Percentiles rank a stretch among this genome's conserved stretches.
Evolutionary conservation across 2,888 invertebrate species (phyloP).

Genomic region (Pandemis heparana): DNA sequence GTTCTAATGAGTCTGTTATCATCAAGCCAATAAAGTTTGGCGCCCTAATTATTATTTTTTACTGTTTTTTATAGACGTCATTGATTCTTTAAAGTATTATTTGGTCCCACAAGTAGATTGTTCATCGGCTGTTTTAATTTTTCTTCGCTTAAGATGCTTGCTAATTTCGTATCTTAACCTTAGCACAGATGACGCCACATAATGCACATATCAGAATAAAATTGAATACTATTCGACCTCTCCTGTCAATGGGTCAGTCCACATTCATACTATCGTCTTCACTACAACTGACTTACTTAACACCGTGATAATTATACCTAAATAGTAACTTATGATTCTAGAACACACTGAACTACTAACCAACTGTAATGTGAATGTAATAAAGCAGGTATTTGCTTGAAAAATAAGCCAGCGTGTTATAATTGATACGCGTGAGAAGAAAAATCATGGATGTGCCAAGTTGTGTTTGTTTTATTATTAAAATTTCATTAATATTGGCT

Average conservation of each 20-base stretch:
- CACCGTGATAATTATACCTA: slow-evolving; percentile 58
- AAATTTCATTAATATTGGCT: slow-evolving; percentile 53
- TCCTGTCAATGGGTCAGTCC: slow-evolving; percentile 39
- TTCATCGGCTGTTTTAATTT: too few species aligned
- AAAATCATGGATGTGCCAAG: slow-evolving; percentile 48
- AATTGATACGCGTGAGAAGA: slow-evolving; percentile 55
- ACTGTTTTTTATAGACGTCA: slow-evolving; percentile 2
- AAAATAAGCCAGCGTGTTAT: slow-evolving; percentile 42
- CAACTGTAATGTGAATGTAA: slow-evolving; percentile 3
- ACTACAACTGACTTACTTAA: slow-evolving; percentile 63
- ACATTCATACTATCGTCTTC: slow-evolving; percentile 62
- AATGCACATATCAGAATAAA: not conserved
- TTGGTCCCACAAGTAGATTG: not conserved
- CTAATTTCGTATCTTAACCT: too few species aligned
- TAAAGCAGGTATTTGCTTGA: slow-evolving; percentile 30
- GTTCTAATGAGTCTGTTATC: slow-evolving; percentile 24
- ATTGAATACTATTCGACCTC: slow-evolving; percentile 1
- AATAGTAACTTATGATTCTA: slow-evolving; percentile 49
- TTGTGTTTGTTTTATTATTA: slow-evolving; percentile 52
- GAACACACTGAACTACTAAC: not conserved
- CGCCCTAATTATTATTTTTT: slow-evolving; percentile 12
- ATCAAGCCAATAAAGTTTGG: not conserved
- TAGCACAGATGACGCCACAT: too few species aligned
- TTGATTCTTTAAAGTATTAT: not conserved
- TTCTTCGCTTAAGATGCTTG: too few species aligned